Percentiles rank a stretch among this genome's conserved stretches.
Conservation (phyloP, 2,797 vertebrate species). For the Salarias fasciatus region DNA sequence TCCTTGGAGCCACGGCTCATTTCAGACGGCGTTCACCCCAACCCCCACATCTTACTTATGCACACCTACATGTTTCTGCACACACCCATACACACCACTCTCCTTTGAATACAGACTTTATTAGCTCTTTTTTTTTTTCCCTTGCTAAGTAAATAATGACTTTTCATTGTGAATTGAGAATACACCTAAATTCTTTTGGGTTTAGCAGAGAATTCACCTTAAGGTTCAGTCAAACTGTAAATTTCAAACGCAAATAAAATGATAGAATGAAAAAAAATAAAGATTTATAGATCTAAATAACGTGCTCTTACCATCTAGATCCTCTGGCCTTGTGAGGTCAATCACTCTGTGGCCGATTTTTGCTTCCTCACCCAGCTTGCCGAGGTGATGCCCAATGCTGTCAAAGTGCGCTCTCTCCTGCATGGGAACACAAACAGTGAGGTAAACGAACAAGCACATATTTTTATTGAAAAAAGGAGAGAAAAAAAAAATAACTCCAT, state of each 20-base stretch:
- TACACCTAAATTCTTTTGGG: background rate
- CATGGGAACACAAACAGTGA: conserved; percentile 52
- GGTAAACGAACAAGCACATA: conserved; percentile 55
- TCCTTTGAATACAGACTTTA: conserved; percentile 12
- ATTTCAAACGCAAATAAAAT: background rate
- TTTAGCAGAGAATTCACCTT: background rate
- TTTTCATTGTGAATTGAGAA: conserved; percentile 1
- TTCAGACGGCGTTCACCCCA: conserved; percentile 51
- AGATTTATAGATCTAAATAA: background rate
- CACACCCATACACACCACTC: conserved; percentile 19
- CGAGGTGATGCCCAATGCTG: conserved; percentile 90
- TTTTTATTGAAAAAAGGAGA: conserved; percentile 47
- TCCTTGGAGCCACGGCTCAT: conserved; percentile 62
- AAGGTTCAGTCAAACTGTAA: background rate
- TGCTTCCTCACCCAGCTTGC: conserved; percentile 93
- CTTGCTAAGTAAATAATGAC: background rate
- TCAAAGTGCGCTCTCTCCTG: conserved; percentile 97
- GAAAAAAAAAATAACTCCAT: conserved; percentile 41
- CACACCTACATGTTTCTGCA: conserved; percentile 32
- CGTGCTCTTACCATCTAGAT: conserved; percentile 91
- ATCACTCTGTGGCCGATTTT: conserved; percentile 97
- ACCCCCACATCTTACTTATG: conserved; percentile 41
- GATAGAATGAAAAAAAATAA: background rate
- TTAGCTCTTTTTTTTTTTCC: conserved; percentile 5
- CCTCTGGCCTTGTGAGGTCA: conserved; percentile 98